Evolutionary conservation across 2,888 invertebrate genomes (phyloP).

Genomic region (Clistopyga incitator): DNA sequence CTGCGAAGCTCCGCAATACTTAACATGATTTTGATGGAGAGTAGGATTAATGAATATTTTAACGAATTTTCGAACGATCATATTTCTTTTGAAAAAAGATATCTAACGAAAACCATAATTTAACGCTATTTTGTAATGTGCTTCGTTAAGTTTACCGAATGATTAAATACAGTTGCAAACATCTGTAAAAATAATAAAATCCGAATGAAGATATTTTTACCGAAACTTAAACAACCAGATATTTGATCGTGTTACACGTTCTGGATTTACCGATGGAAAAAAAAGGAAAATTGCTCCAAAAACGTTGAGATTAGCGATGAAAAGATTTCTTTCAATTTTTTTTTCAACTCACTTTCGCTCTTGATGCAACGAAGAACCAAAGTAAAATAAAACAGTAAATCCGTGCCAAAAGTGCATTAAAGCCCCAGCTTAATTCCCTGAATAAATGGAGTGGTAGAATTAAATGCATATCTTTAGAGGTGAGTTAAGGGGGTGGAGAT

Average conservation of each 20-base stretch:
- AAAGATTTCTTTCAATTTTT: not conserved
- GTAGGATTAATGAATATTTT: not conserved
- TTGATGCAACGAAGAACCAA: not conserved
- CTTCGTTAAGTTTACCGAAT: not conserved
- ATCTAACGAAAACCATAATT: not conserved
- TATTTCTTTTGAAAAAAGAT: not conserved
- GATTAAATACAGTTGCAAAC: not conserved
- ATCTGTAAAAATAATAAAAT: too few species aligned
- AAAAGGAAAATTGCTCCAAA: too few species aligned
- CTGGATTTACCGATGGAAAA: too few species aligned
- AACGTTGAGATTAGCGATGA: not conserved
- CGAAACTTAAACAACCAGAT: too few species aligned
- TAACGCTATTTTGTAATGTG: not conserved
- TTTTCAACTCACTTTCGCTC: not conserved
- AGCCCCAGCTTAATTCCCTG: not conserved
- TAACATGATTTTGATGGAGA: not conserved
- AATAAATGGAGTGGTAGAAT: not conserved
- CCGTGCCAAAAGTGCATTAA: not conserved
- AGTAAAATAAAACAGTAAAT: not conserved
- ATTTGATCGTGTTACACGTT: too few species aligned
- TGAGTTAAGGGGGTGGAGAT: not conserved
- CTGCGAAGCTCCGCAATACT: not conserved
- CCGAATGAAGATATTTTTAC: too few species aligned
- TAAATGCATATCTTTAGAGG: constrained; percentile 3
- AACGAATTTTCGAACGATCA: not conserved